Evolutionary conservation across 2,888 invertebrate genomes (phyloP), one percentile per base, ranked within the genome.

Genomic region (Stenodera caucasica): DNA sequence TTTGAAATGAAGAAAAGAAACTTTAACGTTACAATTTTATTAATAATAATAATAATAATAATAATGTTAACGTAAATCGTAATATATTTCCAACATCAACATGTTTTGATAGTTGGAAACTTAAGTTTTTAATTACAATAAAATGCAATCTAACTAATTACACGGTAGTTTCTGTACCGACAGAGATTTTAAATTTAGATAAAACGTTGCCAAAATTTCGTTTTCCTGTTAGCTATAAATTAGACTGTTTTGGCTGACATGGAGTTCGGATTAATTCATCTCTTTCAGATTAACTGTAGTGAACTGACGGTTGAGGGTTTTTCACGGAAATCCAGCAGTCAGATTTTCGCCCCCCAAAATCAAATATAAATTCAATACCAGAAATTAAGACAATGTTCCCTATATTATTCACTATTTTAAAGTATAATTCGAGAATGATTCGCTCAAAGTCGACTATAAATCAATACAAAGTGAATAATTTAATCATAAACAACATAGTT

Each of bases 141-240:
- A 78, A 78, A 78, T 75, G 77, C 77, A 76, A 78, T 78, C 77
- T 72, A 75, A 73, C 78, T 79, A 80, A 80, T 79, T 80, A 79
- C 78, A 75, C 74, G 77, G 75, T 76, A 75, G 75, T 73, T 74
- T 73, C 73, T 69, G 71, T 69, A 74, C 74, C 74, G 74, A 72
- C 75, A 65, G 75, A 78, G 80, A 80, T 80, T 81, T 80, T 79
- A 81, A 80, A 81, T 80, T 80, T 79, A 80, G 81, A 81, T 80
- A 81, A 79, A 79, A 78, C 78, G 75, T 75, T 80, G 80, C 80
- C 81, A 81, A 80, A 80, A 79, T 80, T 79, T 79, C 78, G 78
- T 78, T 78, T 76, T 78, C 78, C 78, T 75, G 69, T 66, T 69
- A 69, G 73, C 77, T 69, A 78, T 80, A 80, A 80, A 80, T 80